phyloP scores from a whole-genome alignment of 2,113 vertebrate species.

The Puffinus mauretanicus region DNA sequence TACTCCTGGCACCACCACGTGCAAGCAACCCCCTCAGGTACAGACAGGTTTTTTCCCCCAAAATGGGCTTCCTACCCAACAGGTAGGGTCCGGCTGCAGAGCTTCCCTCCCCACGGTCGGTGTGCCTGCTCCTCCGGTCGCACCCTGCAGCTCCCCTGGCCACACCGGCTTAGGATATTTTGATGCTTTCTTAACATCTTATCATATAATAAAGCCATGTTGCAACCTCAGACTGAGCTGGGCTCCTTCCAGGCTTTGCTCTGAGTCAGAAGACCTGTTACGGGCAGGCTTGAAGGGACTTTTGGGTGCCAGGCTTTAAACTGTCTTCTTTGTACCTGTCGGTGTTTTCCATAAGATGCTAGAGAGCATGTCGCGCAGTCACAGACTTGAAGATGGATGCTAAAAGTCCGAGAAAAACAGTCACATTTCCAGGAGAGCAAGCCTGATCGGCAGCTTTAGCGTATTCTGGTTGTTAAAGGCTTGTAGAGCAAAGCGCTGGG shows the following conservation, averaged over 20 bases:
- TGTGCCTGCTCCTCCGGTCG: neutral
- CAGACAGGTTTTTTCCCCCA: neutral
- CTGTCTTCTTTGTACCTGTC: neutral
- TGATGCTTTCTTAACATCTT: neutral
- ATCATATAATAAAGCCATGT: neutral
- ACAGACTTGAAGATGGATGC: too few relatives aligned
- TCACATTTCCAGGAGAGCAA: neutral
- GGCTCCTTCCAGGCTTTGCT: neutral
- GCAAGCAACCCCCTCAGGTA: neutral
- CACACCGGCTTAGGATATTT: neutral
- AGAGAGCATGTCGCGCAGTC: too few relatives aligned
- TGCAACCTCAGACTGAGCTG: neutral
- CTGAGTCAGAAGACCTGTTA: neutral
- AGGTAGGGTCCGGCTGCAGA: too few relatives aligned
- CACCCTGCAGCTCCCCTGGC: fast-evolving
- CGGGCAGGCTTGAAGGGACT: neutral
- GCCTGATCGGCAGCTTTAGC: neutral
- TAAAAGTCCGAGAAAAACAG: neutral
- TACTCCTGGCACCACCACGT: neutral
- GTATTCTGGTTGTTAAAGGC: too few relatives aligned
- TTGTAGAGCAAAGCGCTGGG: neutral
- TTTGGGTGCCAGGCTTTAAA: neutral
- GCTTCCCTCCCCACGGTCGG: fast-evolving
- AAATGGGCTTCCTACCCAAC: neutral
- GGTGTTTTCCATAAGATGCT: neutral